These are phyloP conservation scores for Corydoras maculifer DNA, from an alignment of 2,113 vertebrate species.

Conservation along the genomic window DNA sequence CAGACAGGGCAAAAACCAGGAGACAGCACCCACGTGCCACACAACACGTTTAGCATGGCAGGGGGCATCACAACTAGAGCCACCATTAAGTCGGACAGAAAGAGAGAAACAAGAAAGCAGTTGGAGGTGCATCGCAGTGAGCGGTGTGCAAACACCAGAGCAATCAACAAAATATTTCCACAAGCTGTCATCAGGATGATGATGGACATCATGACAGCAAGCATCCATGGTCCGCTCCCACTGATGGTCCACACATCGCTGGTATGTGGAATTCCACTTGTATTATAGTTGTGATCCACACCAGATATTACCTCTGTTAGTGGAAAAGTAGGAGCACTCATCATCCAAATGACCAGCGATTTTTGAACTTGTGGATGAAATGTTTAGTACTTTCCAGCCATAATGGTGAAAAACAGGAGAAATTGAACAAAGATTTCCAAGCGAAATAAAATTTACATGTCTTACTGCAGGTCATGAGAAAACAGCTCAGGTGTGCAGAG, in stretches of 20 bases:
- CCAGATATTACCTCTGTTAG: conserved; percentile 38
- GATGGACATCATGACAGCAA: conserved; percentile 75
- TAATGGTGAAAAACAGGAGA: no score
- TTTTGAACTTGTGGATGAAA: conserved; percentile 18
- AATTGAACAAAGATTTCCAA: no score
- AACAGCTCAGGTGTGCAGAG: conserved; percentile 18
- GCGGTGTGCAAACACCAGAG: conserved; percentile 82
- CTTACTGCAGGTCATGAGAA: conserved; percentile 3
- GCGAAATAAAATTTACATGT: conserved; percentile 2
- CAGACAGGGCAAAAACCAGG: conserved; percentile 82
- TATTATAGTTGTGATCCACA: conserved; percentile 20
- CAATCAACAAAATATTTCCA: conserved; percentile 83
- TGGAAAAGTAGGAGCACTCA: conserved; percentile 51
- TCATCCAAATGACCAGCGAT: conserved; percentile 31
- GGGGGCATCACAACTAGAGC: conserved; percentile 96
- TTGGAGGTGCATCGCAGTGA: conserved; percentile 91
- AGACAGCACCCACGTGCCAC: conserved; percentile 84
- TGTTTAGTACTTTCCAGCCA: no score
- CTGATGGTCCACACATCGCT: conserved; percentile 56
- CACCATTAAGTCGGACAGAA: conserved; percentile 95
- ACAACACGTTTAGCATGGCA: conserved; percentile 89
- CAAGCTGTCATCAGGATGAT: conserved; percentile 81
- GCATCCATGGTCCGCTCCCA: conserved; percentile 73
- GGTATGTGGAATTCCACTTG: conserved; percentile 47
- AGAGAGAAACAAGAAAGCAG: conserved; percentile 93